A percentile compares a stretch with the other conserved stretches of the same genome.
These are phyloP conservation scores for Plumapathes pennacea DNA, from an alignment of 92 coral and sea anemone genomes.

Conservation along the genomic window DNA sequence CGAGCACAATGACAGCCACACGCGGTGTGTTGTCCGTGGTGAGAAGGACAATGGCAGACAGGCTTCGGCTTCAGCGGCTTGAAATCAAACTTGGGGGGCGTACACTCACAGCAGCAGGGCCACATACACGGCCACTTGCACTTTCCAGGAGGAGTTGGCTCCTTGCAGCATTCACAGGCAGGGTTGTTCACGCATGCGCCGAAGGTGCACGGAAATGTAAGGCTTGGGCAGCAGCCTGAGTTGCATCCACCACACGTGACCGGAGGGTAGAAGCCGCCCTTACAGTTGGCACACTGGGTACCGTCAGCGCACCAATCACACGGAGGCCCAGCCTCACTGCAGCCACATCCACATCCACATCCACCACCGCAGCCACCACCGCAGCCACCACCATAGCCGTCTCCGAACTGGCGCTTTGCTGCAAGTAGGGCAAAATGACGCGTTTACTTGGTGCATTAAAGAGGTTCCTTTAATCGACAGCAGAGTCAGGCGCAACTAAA, in stretches of 20 bases:
- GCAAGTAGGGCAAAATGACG: slow-evolving; percentile 12
- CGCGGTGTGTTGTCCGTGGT: slow-evolving; percentile 54
- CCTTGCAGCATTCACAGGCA: slow-evolving; percentile 77
- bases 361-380: slow-evolving; percentile 68
- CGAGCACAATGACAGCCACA: slow-evolving; percentile 41
- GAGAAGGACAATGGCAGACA: slow-evolving; percentile 82
- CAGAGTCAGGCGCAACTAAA: too few relatives aligned
- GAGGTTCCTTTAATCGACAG: background rate
- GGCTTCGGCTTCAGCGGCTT: slow-evolving; percentile 85
- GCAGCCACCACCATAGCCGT: slow-evolving; percentile 51
- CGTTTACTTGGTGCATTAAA: background rate
- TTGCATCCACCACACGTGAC: slow-evolving; percentile 76
- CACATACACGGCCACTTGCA: slow-evolving; percentile 98
- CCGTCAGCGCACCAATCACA: slow-evolving; percentile 61
- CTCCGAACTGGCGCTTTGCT: slow-evolving; percentile 64
- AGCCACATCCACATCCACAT: slow-evolving; percentile 38
- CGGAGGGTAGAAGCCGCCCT: slow-evolving; percentile 80
- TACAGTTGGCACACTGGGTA: slow-evolving; percentile 75
- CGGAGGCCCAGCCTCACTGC: slow-evolving; percentile 50
- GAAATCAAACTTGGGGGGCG: slow-evolving; percentile 84
- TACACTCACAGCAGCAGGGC: slow-evolving; percentile 95
- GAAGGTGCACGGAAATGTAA: slow-evolving; percentile 73
- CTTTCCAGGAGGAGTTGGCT: slow-evolving; percentile 84
- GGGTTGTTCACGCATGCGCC: slow-evolving; percentile 85
- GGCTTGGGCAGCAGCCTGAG: slow-evolving; percentile 78